These are phyloP conservation scores for Cavia porcellus DNA, from an alignment of 2,113 vertebrate species.

Conservation along the genomic window DNA sequence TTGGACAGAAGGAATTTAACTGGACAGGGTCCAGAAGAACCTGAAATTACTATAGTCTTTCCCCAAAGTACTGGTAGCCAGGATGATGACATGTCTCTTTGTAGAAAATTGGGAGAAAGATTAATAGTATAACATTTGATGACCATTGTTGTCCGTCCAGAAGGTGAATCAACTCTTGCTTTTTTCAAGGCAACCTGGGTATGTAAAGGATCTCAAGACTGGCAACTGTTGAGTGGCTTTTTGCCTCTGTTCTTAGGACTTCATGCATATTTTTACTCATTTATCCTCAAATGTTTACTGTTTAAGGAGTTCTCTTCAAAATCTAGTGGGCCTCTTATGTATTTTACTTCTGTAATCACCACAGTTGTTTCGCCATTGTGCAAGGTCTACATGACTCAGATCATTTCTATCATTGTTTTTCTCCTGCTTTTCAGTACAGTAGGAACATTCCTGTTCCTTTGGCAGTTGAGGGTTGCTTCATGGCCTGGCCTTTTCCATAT, in stretches of 20 bases:
- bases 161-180: not conserved
- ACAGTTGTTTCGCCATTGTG: not conserved
- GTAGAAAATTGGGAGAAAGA: no score
- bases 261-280: not conserved
- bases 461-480: not conserved
- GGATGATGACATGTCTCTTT: no score
- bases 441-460: not conserved
- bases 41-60: no score
- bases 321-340: not conserved
- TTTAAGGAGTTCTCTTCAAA: not conserved
- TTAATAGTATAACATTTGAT: no score
- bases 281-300: not conserved
- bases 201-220: not conserved
- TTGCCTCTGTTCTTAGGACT: not conserved
- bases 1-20: not conserved
- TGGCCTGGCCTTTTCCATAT: no score
- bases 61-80: no score
- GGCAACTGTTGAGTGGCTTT: not conserved
- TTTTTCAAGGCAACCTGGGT: not conserved
- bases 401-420: not conserved
- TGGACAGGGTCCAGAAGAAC: no score
- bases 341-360: not conserved
- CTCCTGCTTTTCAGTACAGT: not conserved
- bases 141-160: not conserved
- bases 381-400: not conserved